phyloP scores from a whole-genome alignment of 2,797 vertebrate species.

The Hemitrygon akajei region DNA sequence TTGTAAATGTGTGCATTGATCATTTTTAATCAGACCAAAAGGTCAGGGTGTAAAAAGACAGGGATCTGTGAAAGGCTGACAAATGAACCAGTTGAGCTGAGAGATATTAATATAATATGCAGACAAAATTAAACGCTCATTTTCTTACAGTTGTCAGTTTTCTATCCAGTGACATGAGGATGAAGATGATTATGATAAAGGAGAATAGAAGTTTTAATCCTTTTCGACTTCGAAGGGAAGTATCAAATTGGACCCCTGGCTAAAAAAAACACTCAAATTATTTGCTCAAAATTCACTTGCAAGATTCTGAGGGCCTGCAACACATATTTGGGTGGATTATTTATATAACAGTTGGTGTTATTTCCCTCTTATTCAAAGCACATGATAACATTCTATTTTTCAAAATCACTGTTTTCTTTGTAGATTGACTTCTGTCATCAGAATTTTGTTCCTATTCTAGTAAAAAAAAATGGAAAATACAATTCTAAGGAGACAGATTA shows the following conservation, averaged over 20 bases:
- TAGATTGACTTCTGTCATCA: not conserved
- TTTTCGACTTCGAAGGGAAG: not conserved
- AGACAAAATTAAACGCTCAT: conserved; percentile 52
- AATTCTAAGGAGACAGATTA: not conserved
- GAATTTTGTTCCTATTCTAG: not conserved
- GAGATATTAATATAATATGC: conserved; percentile 54
- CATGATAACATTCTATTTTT: not conserved
- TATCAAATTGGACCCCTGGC: not conserved
- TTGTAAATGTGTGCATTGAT: conserved; percentile 68
- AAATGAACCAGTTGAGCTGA: conserved; percentile 52
- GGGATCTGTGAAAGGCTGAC: conserved; percentile 54
- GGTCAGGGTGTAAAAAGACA: conserved; percentile 55
- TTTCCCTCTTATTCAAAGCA: not conserved
- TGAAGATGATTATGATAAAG: not conserved
- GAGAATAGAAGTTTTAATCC: not conserved
- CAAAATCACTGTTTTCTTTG: not conserved
- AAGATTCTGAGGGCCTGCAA: not conserved
- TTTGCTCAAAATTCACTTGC: not conserved
- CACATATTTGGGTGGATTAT: not conserved
- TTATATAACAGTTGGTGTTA: not conserved
- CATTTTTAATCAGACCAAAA: conserved; percentile 62
- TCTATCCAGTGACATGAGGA: conserved; percentile 25
- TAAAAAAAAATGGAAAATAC: not conserved
- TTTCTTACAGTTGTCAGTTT: conserved; percentile 50
- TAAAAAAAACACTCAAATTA: not conserved